These are phyloP conservation scores for Holothuria glaberrima DNA, from an alignment of 35 echinoderm and acorn worm species.

Conservation along the genomic window DNA sequence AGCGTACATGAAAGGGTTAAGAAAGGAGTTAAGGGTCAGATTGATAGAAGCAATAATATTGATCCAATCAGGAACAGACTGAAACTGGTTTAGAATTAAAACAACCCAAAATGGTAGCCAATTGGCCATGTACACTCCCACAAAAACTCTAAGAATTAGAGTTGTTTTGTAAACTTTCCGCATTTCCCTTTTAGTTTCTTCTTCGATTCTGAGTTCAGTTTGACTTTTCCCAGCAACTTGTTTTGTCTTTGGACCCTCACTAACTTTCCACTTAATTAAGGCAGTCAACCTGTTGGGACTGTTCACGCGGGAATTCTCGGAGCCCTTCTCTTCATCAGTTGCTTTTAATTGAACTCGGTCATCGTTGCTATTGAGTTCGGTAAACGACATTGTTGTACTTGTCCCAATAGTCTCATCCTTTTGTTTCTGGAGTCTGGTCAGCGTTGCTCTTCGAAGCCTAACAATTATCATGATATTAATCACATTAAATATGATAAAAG, in stretches of 20 bases:
- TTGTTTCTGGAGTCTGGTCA: neutral
- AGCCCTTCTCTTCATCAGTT: neutral
- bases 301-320: neutral
- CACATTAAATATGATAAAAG: no score
- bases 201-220: no score
- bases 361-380: neutral
- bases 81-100: neutral
- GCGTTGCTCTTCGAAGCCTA: neutral
- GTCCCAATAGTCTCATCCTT: neutral
- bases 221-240: no score
- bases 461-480: neutral
- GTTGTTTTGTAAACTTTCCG: neutral
- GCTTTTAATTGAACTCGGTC: neutral
- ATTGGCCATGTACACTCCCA: neutral
- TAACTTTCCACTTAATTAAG: neutral
- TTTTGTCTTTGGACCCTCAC: neutral
- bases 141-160: neutral
- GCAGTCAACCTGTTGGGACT: neutral
- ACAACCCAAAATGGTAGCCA: slow-evolving; percentile 14
- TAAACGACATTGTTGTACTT: neutral
- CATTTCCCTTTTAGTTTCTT: neutral
- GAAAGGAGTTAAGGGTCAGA: neutral
- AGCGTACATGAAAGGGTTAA: neutral
- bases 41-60: neutral
- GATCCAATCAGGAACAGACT: neutral